These are phyloP conservation scores for Noctuana brunneofusca DNA, from an alignment of 2,888 invertebrate genomes.

Conservation along the genomic window DNA sequence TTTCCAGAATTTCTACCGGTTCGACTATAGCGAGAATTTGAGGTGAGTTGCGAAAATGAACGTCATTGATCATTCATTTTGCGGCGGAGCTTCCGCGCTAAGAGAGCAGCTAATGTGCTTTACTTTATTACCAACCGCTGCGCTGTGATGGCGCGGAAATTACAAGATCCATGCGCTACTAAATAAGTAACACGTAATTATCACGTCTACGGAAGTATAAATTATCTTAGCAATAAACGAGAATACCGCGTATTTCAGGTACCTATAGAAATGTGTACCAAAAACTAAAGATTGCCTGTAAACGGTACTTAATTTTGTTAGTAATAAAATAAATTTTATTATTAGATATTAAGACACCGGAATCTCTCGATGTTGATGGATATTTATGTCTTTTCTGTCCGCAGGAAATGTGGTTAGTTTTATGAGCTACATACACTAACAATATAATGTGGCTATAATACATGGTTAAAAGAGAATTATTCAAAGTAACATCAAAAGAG, in stretches of 20 bases:
- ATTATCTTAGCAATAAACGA: background rate
- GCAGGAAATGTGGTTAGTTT: background rate
- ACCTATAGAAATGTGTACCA: too few species aligned
- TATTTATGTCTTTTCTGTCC: background rate
- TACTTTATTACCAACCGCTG: conserved; percentile 39
- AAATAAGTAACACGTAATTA: background rate
- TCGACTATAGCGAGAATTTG: conserved; percentile 59
- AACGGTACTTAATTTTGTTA: too few species aligned
- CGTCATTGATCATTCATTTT: conserved; percentile 32
- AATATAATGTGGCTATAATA: background rate
- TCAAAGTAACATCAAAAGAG: background rate
- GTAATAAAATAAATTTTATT: too few species aligned
- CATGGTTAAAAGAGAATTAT: too few species aligned
- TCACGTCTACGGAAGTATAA: background rate
- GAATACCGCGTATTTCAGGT: too few species aligned
- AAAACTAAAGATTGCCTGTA: background rate
- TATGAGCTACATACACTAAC: background rate
- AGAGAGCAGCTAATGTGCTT: conserved; percentile 22
- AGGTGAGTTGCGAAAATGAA: conserved; percentile 60
- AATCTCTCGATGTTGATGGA: too few species aligned
- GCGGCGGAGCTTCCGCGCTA: background rate
- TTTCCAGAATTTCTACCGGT: conserved; percentile 45
- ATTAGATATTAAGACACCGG: too few species aligned
- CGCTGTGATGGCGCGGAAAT: conserved; percentile 24
- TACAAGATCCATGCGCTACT: background rate